A percentile compares a stretch with the other conserved stretches of the same genome.
phyloP scores from a whole-genome alignment of 2,888 invertebrate genomes.

The Caenorhabditis drosophilae region DNA sequence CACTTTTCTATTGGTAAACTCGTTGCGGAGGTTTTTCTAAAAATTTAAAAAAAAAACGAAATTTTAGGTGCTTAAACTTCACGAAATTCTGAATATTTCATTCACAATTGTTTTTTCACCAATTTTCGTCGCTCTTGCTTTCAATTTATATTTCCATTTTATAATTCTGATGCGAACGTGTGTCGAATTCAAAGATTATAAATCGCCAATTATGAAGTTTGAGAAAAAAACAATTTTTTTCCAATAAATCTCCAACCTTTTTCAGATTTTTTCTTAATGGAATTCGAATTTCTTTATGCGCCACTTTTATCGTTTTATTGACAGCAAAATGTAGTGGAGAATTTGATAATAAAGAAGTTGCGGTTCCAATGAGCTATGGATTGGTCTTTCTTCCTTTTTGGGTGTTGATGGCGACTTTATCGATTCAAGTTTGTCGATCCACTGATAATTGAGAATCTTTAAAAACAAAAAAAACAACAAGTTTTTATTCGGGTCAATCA shows the following conservation, averaged over 20 bases:
- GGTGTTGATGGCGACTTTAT: slow-evolving; percentile 35
- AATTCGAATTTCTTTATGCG: slow-evolving; percentile 40
- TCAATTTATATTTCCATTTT: slow-evolving; percentile 91
- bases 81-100: slow-evolving; percentile 70
- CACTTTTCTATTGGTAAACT: slow-evolving; percentile 79
- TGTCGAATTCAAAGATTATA: slow-evolving; percentile 76
- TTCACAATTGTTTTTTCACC: slow-evolving; percentile 93
- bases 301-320: slow-evolving; percentile 48
- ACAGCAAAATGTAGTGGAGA: slow-evolving; percentile 57
- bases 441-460: slow-evolving; percentile 11
- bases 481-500: too few relatives aligned
- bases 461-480: slow-evolving; percentile 11
- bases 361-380: slow-evolving; percentile 37
- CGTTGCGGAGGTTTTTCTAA: not conserved
- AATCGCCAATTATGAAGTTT: slow-evolving; percentile 70
- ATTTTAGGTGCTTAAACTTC: slow-evolving; percentile 37
- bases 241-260: not conserved
- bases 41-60: slow-evolving; percentile 2
- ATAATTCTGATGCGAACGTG: slow-evolving; percentile 92
- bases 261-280: slow-evolving; percentile 50
- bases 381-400: slow-evolving; percentile 54
- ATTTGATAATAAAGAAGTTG: slow-evolving; percentile 50
- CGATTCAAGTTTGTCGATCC: slow-evolving; percentile 48
- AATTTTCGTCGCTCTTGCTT: slow-evolving; percentile 86
- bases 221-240: not conserved